Evolutionary conservation across 2,113 vertebrate genomes (phyloP).

Genomic region (Nymphicus hollandicus): DNA sequence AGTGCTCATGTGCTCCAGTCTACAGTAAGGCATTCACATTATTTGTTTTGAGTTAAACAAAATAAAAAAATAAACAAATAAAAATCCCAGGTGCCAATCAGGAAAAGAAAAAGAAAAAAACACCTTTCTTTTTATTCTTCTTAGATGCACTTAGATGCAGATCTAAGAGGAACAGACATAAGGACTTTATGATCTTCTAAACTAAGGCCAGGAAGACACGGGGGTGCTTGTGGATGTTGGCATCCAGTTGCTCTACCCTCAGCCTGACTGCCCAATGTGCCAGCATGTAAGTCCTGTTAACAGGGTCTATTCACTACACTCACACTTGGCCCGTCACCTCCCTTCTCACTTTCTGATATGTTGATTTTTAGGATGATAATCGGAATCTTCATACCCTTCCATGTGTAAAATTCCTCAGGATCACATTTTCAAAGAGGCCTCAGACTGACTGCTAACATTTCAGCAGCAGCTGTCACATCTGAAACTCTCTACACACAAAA

Average conservation of each 20-base stretch:
- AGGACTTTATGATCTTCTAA: background rate
- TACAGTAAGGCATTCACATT: background rate
- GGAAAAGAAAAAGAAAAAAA: background rate
- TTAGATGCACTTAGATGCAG: background rate
- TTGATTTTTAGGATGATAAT: background rate
- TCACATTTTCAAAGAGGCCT: background rate
- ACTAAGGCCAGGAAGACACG: background rate
- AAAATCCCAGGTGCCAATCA: background rate
- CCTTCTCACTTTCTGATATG: background rate
- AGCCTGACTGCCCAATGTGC: no score
- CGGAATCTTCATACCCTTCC: background rate
- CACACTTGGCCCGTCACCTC: fast-evolving
- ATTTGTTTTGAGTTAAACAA: background rate
- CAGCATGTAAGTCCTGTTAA: background rate
- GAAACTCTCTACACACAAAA: background rate
- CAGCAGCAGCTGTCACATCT: background rate
- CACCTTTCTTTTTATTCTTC: background rate
- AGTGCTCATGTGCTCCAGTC: background rate
- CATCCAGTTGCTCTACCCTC: background rate
- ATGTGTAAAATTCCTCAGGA: background rate
- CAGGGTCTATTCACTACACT: background rate
- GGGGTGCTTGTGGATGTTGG: fast-evolving
- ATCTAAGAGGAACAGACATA: background rate
- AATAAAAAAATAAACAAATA: background rate
- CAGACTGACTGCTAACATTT: background rate